Evolutionary conservation across 2,797 vertebrate species (phyloP).

Genomic region (Chrysocyon brachyurus): DNA sequence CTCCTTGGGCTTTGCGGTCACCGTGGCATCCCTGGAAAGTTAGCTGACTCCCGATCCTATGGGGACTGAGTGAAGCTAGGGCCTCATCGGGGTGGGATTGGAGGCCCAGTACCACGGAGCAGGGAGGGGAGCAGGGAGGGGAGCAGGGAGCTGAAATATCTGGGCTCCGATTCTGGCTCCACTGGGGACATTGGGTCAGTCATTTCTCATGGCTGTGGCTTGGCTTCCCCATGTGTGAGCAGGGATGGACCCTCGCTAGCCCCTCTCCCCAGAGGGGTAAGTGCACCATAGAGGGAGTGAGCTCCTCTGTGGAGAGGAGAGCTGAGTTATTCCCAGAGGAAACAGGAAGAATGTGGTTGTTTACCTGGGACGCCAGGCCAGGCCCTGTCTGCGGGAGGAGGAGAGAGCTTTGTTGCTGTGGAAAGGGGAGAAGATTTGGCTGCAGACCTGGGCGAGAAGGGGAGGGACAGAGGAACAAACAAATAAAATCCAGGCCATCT

Average conservation of each 20-base stretch:
- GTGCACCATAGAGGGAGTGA: background rate
- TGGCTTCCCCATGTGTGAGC: background rate
- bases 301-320: background rate
- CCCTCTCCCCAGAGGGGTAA: background rate
- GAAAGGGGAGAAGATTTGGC: slow-evolving; percentile 95
- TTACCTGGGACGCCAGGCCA: slow-evolving; percentile 96
- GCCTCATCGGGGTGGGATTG: rapidly evolving
- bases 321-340: background rate
- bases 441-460: slow-evolving; percentile 91
- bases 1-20: background rate
- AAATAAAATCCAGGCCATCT: slow-evolving; percentile 58
- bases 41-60: background rate
- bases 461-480: slow-evolving; percentile 58
- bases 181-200: background rate
- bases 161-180: background rate
- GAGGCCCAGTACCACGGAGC: rapidly evolving
- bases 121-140: background rate
- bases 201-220: background rate
- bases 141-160: background rate
- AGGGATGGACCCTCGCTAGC: background rate
- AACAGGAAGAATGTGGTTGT: background rate
- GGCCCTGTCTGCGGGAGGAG: slow-evolving; percentile 95
- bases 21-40: background rate
- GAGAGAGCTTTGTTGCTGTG: slow-evolving; percentile 93
- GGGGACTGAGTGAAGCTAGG: background rate